Evolutionary conservation across 2,797 vertebrate species (phyloP), one percentile per base, ranked within the genome.

Genomic region (Cetoscarus ocellatus): DNA sequence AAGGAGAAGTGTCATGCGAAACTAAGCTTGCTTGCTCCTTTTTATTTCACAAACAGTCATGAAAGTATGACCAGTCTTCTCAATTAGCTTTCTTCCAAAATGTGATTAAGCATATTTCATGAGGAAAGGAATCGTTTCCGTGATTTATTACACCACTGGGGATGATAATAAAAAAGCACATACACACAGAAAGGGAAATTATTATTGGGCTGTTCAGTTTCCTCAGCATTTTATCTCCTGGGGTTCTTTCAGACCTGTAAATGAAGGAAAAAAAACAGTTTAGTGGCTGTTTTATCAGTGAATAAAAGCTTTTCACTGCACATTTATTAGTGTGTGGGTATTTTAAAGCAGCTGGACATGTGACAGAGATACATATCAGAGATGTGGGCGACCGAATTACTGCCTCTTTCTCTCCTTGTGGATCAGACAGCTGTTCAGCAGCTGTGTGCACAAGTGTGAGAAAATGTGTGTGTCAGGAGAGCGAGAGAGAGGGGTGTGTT

Each of bases 361-460:
- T 61, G 42, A 67, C 18, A 74, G 59, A 83, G 80, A 89, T 83
- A 57, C 69, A 86, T 82, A 88, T 88, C 59, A 36, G 71, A 83
- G 61, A 88, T 36, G 61, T 79, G 77, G 83, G 77, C 63, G 17
- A 80, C 75, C 47, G n/a, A 78, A 82, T 86, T 75, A 70, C 70
- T 66, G 85, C 53, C 62, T 67, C 70, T 66, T 11, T 50, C 10
- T 43, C 39, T 82, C 51, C 61, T 87, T 57, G 42, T 80, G 83
- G 75, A 80, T 84, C 73, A 80, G 79, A 83, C 89, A 92, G 89
- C 90, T 91, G 91, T 89, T 84, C 58, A 74, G 78, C 93, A 92
- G 90, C 91, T 91, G 91, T 86, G 84, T 68, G 67, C 15, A 12
- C 67, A 82, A 83, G 80, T 86, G 88, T 88, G 91, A 86, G 86